These are phyloP conservation scores for Gephyroberyx darwinii DNA, from an alignment of 2,797 vertebrate genomes.

Conservation along the genomic window DNA sequence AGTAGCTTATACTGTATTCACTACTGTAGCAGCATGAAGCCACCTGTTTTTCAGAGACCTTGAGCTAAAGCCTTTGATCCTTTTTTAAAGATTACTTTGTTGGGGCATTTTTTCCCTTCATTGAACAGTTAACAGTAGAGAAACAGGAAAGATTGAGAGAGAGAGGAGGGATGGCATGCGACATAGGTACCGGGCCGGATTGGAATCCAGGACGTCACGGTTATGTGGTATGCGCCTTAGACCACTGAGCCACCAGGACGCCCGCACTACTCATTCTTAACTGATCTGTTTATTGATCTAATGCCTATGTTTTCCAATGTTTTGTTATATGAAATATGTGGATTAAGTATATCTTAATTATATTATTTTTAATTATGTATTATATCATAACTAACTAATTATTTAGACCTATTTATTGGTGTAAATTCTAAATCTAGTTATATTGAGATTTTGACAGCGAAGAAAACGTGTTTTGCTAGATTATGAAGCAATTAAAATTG, in stretches of 20 bases:
- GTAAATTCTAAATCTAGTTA: not conserved
- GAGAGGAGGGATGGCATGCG: too few relatives aligned
- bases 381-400: not conserved
- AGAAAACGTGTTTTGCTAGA: not conserved
- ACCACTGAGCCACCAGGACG: too few relatives aligned
- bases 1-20: slow-evolving; percentile 44
- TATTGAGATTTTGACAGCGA: not conserved
- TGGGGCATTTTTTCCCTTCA: too few relatives aligned
- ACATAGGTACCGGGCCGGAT: too few relatives aligned
- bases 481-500: not conserved
- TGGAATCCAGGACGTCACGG: too few relatives aligned
- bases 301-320: not conserved
- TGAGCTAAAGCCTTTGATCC: slow-evolving; percentile 18
- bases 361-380: not conserved
- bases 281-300: not conserved
- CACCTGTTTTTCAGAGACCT: slow-evolving; percentile 35
- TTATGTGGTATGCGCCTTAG: too few relatives aligned
- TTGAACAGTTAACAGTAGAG: too few relatives aligned
- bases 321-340: not conserved
- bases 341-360: not conserved
- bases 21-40: slow-evolving; percentile 47
- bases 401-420: not conserved
- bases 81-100: slow-evolving; percentile 3
- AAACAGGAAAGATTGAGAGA: too few relatives aligned
- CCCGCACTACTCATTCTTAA: not conserved